These are phyloP conservation scores for Pteromalus puparum DNA, from an alignment of 1,140 invertebrate genomes.

Conservation along the genomic window DNA sequence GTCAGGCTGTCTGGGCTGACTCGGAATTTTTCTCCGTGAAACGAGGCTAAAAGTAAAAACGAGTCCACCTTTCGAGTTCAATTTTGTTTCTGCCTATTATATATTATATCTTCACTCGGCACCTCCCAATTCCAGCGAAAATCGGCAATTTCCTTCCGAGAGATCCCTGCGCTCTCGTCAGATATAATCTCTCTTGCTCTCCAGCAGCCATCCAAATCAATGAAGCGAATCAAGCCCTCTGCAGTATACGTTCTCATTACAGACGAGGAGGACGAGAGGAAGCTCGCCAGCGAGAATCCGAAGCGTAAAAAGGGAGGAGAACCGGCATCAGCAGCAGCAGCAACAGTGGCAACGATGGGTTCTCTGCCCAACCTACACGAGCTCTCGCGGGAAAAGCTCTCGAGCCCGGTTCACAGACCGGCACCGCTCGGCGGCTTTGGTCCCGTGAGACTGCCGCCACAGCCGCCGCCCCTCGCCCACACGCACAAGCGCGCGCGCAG, in stretches of 20 bases:
- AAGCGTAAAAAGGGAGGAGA: neutral
- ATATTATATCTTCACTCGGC: too few species aligned
- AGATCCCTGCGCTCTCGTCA: too few species aligned
- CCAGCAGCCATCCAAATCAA: neutral
- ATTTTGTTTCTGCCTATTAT: too few species aligned
- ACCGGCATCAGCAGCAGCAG: neutral
- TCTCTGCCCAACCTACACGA: constrained; percentile 80
- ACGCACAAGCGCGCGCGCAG: constrained; percentile 65
- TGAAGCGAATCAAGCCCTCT: neutral
- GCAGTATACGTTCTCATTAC: too few species aligned
- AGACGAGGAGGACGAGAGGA: neutral
- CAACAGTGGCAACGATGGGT: constrained; percentile 71
- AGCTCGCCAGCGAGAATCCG: neutral
- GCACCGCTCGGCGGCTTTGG: constrained; percentile 63
- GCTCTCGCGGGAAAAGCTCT: constrained; percentile 72
- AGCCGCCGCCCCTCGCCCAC: constrained; percentile 64
- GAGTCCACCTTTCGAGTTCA: too few species aligned
- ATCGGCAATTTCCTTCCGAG: too few species aligned
- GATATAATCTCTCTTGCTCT: too few species aligned
- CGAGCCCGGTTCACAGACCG: constrained; percentile 64
- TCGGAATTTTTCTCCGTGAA: too few species aligned
- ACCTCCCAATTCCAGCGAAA: too few species aligned
- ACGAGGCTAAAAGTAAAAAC: too few species aligned
- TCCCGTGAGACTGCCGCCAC: constrained; percentile 61
- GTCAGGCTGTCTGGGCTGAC: too few species aligned